A percentile compares a stretch with the other conserved stretches of the same genome.
phyloP scores from a whole-genome alignment of 2,797 vertebrate species.

The Enteromius radiatus region DNA sequence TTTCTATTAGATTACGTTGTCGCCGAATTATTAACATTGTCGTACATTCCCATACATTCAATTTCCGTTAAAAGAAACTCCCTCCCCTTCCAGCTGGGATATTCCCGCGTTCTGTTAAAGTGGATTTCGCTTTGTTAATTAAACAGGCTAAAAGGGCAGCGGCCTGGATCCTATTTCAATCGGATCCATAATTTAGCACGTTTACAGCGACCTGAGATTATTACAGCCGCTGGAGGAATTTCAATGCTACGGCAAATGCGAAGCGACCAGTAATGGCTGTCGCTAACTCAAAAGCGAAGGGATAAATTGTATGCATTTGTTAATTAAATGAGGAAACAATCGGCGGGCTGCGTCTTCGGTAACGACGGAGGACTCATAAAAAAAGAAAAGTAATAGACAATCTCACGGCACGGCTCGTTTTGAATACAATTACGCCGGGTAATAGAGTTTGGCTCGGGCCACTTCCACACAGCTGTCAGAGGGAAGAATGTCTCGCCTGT shows the following conservation, averaged over 20 bases:
- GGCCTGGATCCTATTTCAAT: slow-evolving; percentile 82
- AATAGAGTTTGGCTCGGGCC: slow-evolving; percentile 89
- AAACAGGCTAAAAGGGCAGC: slow-evolving; percentile 81
- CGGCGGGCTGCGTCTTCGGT: slow-evolving; percentile 76
- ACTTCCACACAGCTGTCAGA: slow-evolving; percentile 89
- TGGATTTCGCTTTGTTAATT: slow-evolving; percentile 81
- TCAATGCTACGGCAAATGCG: slow-evolving; percentile 75
- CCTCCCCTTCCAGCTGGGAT: slow-evolving; percentile 64
- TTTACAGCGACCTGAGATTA: slow-evolving; percentile 80
- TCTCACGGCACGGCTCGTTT: slow-evolving; percentile 77
- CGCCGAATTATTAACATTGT: slow-evolving; percentile 83
- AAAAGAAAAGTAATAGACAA: slow-evolving; percentile 83
- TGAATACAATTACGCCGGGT: slow-evolving; percentile 90
- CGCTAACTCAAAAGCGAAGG: slow-evolving; percentile 70
- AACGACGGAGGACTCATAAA: slow-evolving; percentile 78
- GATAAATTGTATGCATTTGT: slow-evolving; percentile 82
- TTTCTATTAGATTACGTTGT: slow-evolving; percentile 84
- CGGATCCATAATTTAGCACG: slow-evolving; percentile 81
- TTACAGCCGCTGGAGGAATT: slow-evolving; percentile 73
- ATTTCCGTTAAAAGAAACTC: slow-evolving; percentile 78
- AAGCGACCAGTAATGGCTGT: slow-evolving; percentile 75
- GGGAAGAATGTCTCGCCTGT: slow-evolving; percentile 81
- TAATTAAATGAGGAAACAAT: slow-evolving; percentile 93
- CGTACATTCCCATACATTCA: slow-evolving; percentile 85
- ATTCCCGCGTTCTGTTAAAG: slow-evolving; percentile 78